Conservation (phyloP, 2,888 invertebrate species). For the Campopleginae sp. region DNA sequence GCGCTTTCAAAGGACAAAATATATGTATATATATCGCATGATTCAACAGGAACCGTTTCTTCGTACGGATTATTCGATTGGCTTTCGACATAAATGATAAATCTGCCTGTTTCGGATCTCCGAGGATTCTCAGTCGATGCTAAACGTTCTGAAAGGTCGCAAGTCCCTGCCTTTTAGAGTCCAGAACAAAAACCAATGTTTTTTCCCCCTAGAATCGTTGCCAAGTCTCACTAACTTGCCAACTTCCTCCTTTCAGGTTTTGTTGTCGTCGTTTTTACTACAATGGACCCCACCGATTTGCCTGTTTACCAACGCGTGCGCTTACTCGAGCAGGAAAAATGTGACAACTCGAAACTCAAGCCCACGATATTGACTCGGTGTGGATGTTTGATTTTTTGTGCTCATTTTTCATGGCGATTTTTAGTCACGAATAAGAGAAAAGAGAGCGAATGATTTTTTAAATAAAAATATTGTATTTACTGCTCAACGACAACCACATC, state of each 20-base stretch:
- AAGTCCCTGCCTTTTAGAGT: neutral
- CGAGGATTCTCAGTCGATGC: neutral
- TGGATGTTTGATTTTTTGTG: constrained; percentile 9
- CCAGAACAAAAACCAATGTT: neutral
- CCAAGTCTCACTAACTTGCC: neutral
- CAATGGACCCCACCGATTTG: neutral
- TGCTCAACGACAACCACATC: constrained; percentile 97
- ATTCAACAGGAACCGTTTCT: neutral
- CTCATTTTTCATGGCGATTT: neutral
- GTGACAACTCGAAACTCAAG: neutral
- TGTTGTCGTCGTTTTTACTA: neutral
- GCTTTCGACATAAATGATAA: neutral
- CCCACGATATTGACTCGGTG: neutral
- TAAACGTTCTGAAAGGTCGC: neutral
- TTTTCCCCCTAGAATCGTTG: neutral
- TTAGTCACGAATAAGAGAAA: neutral
- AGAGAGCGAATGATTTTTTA: neutral
- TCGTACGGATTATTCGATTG: neutral
- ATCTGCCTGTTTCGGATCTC: neutral
- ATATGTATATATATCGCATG: neutral
- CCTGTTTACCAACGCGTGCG: neutral
- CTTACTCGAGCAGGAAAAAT: neutral
- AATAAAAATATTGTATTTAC: neutral
- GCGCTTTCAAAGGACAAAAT: constrained; percentile 2
- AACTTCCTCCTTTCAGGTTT: neutral